Conservation (phyloP, 1,140 invertebrate genomes). For the Portunus trituberculatus region DNA sequence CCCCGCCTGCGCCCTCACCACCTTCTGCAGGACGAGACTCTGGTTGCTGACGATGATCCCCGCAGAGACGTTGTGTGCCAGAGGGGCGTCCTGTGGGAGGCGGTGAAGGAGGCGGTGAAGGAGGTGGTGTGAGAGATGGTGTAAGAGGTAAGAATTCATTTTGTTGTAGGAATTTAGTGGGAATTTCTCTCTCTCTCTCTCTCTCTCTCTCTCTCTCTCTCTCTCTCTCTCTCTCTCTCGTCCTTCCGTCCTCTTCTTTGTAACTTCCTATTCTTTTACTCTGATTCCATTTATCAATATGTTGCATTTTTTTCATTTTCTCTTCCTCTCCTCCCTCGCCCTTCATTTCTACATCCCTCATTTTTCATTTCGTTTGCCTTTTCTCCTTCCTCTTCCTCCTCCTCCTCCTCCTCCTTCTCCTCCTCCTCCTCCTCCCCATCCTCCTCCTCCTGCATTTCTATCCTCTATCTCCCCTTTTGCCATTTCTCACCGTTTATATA, state of each 20-base stretch:
- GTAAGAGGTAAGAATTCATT: neutral
- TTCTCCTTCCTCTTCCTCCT: too few relatives aligned
- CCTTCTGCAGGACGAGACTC: conserved; percentile 88
- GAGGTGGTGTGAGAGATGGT: neutral
- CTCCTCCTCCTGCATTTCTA: too few relatives aligned
- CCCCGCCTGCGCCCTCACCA: conserved; percentile 89
- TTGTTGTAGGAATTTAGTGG: too few relatives aligned
- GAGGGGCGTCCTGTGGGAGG: conserved; percentile 85
- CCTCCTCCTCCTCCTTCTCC: too few relatives aligned
- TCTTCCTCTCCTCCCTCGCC: neutral
- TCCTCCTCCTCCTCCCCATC: too few relatives aligned
- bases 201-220: conserved; percentile 6
- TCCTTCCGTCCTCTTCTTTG: neutral
- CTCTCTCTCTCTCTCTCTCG: neutral
- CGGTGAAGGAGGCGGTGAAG: neutral
- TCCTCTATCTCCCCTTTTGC: too few relatives aligned
- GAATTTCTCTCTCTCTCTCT: neutral
- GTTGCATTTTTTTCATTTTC: too few relatives aligned
- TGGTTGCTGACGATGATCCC: conserved; percentile 92
- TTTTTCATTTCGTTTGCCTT: too few relatives aligned
- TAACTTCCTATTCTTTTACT: neutral
- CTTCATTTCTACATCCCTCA: too few relatives aligned
- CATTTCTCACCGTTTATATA: too few relatives aligned
- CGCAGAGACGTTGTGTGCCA: conserved; percentile 89
- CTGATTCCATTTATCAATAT: neutral